A percentile compares a stretch with the other conserved stretches of the same genome.
Conservation (phyloP, 2,888 invertebrate genomes). For the Blastobasis lacticolella region DNA sequence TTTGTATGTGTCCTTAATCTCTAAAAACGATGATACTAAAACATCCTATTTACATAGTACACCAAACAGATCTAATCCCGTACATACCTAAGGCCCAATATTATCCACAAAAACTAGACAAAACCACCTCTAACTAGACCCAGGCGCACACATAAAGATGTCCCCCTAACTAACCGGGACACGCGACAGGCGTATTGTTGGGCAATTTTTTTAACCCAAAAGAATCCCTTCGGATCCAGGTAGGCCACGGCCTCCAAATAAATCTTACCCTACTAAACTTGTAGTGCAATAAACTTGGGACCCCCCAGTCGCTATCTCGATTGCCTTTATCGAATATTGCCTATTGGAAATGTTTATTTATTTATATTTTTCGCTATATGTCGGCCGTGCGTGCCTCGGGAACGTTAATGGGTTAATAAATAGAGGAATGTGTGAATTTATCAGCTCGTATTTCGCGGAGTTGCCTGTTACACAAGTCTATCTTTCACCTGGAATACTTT, state of each 20-base stretch:
- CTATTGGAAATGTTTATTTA: conserved; percentile 30
- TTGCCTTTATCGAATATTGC: conserved; percentile 41
- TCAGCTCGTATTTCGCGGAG: too few relatives aligned
- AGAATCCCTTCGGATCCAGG: conserved; percentile 38
- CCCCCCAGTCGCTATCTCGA: conserved; percentile 30
- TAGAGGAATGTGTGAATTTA: conserved; percentile 3
- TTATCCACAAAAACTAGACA: too few relatives aligned
- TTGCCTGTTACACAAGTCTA: too few relatives aligned
- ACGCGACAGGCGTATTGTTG: conserved; percentile 7
- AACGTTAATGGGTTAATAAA: conserved; percentile 2
- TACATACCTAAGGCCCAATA: too few relatives aligned
- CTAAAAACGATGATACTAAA: too few relatives aligned
- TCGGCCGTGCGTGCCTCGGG: conserved; percentile 12
- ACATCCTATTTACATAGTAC: too few relatives aligned
- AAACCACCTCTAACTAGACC: too few relatives aligned
- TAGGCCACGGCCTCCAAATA: conserved; percentile 42
- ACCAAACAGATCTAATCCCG: too few relatives aligned
- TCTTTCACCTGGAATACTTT: too few relatives aligned
- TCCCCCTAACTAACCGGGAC: too few relatives aligned
- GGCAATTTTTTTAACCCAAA: conserved; percentile 26
- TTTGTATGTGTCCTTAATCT: too few relatives aligned
- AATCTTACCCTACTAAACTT: conserved; percentile 54
- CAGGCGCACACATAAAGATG: too few relatives aligned
- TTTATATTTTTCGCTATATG: conserved; percentile 23
- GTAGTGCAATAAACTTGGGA: conserved; percentile 43